phyloP scores from a whole-genome alignment of 2,888 invertebrate genomes.

The Lasioglossum villosulum region DNA sequence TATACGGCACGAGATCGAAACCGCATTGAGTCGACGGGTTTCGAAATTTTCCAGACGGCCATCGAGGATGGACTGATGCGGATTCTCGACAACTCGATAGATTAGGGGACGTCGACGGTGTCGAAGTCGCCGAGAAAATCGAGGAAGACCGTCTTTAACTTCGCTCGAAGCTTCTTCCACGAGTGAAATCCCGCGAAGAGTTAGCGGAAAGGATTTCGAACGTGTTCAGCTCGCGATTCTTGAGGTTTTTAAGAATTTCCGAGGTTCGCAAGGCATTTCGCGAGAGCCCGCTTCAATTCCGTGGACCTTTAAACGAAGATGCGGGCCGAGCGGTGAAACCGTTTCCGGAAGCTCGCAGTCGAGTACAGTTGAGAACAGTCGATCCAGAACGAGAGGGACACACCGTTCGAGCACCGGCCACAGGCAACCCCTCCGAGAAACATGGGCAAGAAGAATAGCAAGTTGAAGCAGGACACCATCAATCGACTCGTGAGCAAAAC shows the following conservation, averaged over 20 bases:
- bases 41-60: constrained; percentile 46
- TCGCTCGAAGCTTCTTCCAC: neutral
- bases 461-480: constrained; percentile 97
- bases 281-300: neutral
- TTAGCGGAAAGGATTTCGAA: neutral
- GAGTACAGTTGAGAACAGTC: neutral
- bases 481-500: constrained; percentile 96
- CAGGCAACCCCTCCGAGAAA: constrained; percentile 75
- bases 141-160: neutral
- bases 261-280: neutral
- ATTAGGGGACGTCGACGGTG: neutral
- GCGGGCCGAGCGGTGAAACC: constrained; percentile 53
- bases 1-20: neutral
- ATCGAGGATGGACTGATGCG: constrained; percentile 29
- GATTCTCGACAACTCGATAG: neutral
- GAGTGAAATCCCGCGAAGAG: neutral
- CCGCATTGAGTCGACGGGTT: neutral
- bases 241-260: neutral
- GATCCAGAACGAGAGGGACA: neutral
- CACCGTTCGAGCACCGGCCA: constrained; percentile 12
- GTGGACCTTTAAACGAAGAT: constrained; percentile 17
- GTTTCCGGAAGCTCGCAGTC: neutral
- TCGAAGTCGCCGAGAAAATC: neutral
- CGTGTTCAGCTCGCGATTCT: neutral
- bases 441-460: constrained; percentile 98